Evolutionary conservation across 2,113 vertebrate genomes (phyloP).

Genomic region (Prietella phreatophila): DNA sequence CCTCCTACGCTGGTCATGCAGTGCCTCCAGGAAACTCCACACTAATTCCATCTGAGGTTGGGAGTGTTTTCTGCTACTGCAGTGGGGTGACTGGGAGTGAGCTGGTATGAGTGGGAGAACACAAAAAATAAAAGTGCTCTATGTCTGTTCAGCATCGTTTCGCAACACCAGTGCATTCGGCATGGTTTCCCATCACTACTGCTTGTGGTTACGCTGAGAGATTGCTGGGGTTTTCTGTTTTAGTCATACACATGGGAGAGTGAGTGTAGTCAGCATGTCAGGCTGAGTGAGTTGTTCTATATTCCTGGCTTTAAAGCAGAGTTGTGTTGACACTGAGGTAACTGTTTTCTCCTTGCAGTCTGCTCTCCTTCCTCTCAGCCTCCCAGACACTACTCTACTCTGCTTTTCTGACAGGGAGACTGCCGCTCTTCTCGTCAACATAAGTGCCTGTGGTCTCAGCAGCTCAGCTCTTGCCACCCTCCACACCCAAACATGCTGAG

Average conservation of each 20-base stretch:
- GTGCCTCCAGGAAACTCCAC: slow-evolving; percentile 45
- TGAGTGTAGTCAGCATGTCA: background rate
- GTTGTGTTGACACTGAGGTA: background rate
- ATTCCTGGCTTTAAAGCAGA: background rate
- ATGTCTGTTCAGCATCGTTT: slow-evolving; percentile 3
- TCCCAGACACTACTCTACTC: background rate
- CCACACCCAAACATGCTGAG: slow-evolving; percentile 8
- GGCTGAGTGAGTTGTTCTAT: background rate
- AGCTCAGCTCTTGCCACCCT: slow-evolving; percentile 23
- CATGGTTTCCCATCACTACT: slow-evolving; percentile 14
- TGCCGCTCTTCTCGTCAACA: background rate
- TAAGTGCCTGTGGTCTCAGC: slow-evolving; percentile 1
- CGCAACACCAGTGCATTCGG: background rate
- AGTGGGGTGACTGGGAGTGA: background rate
- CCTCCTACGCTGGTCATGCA: slow-evolving; percentile 35
- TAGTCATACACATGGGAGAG: slow-evolving; percentile 6
- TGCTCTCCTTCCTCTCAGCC: background rate
- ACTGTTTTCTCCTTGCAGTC: background rate
- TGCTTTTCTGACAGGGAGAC: slow-evolving; percentile 25
- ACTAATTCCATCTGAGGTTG: slow-evolving; percentile 35
- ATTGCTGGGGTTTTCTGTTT: slow-evolving; percentile 3
- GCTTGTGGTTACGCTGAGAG: slow-evolving; percentile 15
- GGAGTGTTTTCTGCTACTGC: slow-evolving; percentile 26
- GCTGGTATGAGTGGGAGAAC: slow-evolving; percentile 23
- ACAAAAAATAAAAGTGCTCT: background rate